A percentile compares a stretch with the other conserved stretches of the same genome.
These are phyloP conservation scores for Diaprepes abbreviatus DNA, from an alignment of 2,888 invertebrate species.

Conservation along the genomic window DNA sequence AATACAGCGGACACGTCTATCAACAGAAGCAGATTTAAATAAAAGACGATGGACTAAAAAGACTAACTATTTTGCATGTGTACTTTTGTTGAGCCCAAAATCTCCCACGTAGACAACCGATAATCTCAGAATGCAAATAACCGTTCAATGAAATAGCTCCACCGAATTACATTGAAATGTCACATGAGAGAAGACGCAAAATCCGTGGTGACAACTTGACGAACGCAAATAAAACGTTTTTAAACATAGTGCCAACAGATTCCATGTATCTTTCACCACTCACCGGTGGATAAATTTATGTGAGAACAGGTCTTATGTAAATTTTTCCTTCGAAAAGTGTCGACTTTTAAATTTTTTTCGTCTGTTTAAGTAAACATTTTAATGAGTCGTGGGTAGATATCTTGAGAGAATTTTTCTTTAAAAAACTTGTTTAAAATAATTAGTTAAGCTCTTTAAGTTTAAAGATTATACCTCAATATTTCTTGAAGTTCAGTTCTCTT, in stretches of 20 bases:
- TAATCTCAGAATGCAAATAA: constrained; percentile 61
- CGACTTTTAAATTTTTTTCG: constrained; percentile 20
- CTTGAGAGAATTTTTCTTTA: constrained; percentile 18
- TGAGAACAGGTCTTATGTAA: constrained; percentile 55
- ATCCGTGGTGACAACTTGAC: constrained; percentile 61
- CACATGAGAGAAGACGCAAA: constrained; percentile 49
- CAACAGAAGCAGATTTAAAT: constrained; percentile 62
- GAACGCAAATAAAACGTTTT: constrained; percentile 56
- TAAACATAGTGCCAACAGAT: constrained; percentile 56
- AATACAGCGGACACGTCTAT: constrained; percentile 63
- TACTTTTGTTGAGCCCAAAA: constrained; percentile 57
- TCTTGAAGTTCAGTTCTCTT: no score
- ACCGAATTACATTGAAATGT: constrained; percentile 59
- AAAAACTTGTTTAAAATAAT: background rate
- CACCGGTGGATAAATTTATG: constrained; percentile 54
- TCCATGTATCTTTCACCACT: constrained; percentile 54
- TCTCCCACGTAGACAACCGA: constrained; percentile 62
- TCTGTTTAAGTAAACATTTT: constrained; percentile 42
- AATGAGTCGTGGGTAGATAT: constrained; percentile 40
- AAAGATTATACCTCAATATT: no score
- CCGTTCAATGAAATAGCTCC: constrained; percentile 54
- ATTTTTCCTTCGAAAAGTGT: constrained; percentile 48
- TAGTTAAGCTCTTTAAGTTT: no score
- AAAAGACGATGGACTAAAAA: constrained; percentile 60
- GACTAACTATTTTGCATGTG: constrained; percentile 60